Percentiles rank a stretch among this genome's conserved stretches.
These are phyloP conservation scores for Pholis gunnellus DNA, from an alignment of 2,113 vertebrate species.

Conservation along the genomic window DNA sequence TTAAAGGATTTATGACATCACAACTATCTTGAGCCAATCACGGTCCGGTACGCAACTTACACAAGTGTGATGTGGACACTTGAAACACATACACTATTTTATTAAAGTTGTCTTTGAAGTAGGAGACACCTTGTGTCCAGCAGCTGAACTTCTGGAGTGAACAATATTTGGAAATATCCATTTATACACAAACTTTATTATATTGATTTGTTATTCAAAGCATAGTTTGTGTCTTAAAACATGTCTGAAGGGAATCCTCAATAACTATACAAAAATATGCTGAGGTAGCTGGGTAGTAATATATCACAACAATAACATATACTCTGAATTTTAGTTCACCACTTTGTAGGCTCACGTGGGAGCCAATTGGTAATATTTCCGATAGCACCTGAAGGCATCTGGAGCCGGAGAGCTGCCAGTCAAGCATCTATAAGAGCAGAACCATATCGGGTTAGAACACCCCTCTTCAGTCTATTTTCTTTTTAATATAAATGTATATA, in stretches of 20 bases:
- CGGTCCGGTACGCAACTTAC: not conserved
- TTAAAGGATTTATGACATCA: not conserved
- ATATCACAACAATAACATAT: not conserved
- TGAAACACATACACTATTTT: not conserved
- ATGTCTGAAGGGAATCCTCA: too few relatives aligned
- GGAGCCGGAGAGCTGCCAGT: not conserved
- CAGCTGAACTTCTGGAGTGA: not conserved
- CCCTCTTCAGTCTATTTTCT: too few relatives aligned
- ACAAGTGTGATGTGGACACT: not conserved
- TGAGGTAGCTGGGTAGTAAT: not conserved
- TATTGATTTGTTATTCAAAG: too few relatives aligned
- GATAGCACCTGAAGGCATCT: conserved; percentile 18
- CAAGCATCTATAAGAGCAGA: not conserved
- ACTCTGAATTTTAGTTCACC: not conserved
- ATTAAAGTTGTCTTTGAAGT: not conserved
- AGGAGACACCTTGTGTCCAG: not conserved
- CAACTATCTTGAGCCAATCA: not conserved
- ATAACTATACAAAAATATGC: too few relatives aligned
- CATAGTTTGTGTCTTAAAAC: too few relatives aligned
- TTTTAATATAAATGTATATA: too few relatives aligned
- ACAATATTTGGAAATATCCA: not conserved
- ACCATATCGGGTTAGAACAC: not conserved
- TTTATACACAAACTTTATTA: too few relatives aligned
- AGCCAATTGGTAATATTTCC: not conserved
- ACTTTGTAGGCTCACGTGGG: not conserved